phyloP scores from a whole-genome alignment of 2,797 vertebrate genomes.

The Chelon labrosus region DNA sequence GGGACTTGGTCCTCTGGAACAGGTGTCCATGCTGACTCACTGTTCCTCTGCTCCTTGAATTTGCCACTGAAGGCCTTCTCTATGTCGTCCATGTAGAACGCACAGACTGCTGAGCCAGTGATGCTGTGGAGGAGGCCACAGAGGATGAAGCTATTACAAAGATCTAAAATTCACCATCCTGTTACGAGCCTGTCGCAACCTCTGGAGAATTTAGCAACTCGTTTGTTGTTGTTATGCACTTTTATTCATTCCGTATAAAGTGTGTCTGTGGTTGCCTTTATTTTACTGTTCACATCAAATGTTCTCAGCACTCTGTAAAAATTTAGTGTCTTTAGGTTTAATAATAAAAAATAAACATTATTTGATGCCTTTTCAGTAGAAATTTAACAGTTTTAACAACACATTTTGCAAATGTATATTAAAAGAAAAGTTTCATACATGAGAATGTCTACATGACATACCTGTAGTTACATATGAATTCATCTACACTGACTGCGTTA shows the following conservation, averaged over 20 bases:
- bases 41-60: conserved; percentile 93
- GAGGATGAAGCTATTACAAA: neutral
- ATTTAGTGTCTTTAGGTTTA: too few relatives aligned
- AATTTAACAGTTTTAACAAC: too few relatives aligned
- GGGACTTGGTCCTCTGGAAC: conserved; percentile 94
- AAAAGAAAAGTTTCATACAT: neutral
- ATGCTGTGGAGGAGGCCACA: conserved; percentile 83
- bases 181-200: neutral
- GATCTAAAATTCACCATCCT: neutral
- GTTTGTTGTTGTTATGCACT: neutral
- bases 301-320: neutral
- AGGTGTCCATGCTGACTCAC: conserved; percentile 89
- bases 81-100: conserved; percentile 96
- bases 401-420: neutral
- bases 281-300: neutral
- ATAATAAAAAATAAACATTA: too few relatives aligned
- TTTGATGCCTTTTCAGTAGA: too few relatives aligned
- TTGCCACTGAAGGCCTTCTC: conserved; percentile 91
- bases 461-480: neutral
- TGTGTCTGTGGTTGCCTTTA: neutral
- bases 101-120: conserved; percentile 94
- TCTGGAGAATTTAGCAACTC: neutral
- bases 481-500: neutral
- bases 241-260: too few relatives aligned
- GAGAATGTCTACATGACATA: neutral